phyloP scores from a whole-genome alignment of 2,888 invertebrate species.

The Antitype chi region DNA sequence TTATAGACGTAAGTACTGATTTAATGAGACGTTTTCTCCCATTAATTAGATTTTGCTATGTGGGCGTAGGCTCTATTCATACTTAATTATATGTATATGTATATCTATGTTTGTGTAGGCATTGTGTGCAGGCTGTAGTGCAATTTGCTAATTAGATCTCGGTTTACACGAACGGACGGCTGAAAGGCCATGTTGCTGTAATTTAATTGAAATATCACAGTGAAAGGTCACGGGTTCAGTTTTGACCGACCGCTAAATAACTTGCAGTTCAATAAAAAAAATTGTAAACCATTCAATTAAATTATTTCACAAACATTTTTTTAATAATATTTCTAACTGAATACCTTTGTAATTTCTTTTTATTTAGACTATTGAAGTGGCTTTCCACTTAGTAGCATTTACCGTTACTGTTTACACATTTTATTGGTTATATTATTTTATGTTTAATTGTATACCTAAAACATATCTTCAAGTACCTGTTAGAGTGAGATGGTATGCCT shows the following conservation, averaged over 20 bases:
- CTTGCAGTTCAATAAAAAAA: neutral
- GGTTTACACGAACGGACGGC: conserved; percentile 32
- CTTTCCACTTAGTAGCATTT: neutral
- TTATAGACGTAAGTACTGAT: conserved; percentile 1
- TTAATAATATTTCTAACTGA: neutral
- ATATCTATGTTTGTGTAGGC: neutral
- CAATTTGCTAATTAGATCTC: conserved; percentile 43
- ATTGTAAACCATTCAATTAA: neutral
- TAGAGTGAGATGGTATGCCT: neutral
- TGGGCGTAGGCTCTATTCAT: neutral
- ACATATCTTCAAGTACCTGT: neutral
- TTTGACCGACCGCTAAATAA: neutral
- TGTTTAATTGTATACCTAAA: neutral
- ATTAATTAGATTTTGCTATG: neutral
- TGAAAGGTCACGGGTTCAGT: conserved; percentile 19
- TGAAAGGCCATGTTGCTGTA: conserved; percentile 42
- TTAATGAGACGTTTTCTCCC: neutral
- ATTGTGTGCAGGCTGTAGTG: conserved; percentile 38
- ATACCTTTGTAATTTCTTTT: neutral
- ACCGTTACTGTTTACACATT: neutral
- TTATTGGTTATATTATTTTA: conserved; percentile 14
- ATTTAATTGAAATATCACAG: conserved; percentile 34
- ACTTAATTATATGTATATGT: neutral
- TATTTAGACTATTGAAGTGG: neutral
- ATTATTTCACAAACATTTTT: neutral